phyloP scores from a whole-genome alignment of 1,140 invertebrate species.

The Nasonia vitripennis region DNA sequence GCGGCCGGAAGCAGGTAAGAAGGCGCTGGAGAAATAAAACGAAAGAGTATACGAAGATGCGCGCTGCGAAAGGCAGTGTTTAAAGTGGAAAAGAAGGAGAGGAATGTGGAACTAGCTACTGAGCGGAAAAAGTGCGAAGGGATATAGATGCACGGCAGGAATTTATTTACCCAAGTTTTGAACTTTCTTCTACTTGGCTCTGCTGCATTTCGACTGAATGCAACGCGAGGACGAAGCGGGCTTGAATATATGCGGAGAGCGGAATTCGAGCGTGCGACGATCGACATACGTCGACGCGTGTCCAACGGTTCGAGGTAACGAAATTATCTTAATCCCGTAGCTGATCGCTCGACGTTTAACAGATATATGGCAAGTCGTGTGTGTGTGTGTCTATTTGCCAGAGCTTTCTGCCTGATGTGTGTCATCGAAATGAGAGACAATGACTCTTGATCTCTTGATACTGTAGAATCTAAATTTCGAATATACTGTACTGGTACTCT shows the following conservation, averaged over 20 bases:
- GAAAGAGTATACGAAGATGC: neutral
- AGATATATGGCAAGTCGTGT: constrained; percentile 48
- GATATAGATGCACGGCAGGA: neutral
- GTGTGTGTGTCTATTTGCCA: no score
- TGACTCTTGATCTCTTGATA: no score
- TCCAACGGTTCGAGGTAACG: constrained; percentile 54
- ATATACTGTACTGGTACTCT: no score
- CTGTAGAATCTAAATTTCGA: no score
- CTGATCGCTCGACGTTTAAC: constrained; percentile 66
- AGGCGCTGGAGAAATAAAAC: neutral
- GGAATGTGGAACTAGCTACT: neutral
- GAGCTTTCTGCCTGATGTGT: no score
- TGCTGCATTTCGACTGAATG: neutral
- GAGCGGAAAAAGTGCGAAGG: neutral
- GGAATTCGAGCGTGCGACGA: neutral
- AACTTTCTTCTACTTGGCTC: neutral
- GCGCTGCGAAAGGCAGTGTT: neutral
- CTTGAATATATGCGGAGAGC: no score
- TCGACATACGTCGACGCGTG: constrained; percentile 2
- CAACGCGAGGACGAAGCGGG: neutral
- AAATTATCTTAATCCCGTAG: constrained; percentile 64
- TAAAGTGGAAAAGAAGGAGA: neutral
- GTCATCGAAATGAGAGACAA: no score
- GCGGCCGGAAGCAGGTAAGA: neutral
- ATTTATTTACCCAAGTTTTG: neutral